Evolutionary conservation across 2,888 invertebrate species (phyloP).

Genomic region (Erebia palarica): DNA sequence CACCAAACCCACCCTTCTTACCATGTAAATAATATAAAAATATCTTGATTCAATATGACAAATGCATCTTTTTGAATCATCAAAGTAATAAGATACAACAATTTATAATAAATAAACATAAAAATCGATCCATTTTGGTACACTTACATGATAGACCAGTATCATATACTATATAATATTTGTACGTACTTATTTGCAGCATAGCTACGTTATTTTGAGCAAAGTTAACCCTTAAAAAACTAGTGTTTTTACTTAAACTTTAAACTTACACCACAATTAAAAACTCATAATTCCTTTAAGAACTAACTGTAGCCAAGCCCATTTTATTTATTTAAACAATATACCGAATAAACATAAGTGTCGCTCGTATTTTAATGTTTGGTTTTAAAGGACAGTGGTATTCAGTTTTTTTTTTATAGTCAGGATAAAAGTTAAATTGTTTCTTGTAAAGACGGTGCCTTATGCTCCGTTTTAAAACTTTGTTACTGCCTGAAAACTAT

Average conservation of each 20-base stretch:
- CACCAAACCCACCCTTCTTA: slow-evolving; percentile 5
- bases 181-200: no score
- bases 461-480: no score
- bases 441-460: no score
- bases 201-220: no score
- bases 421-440: no score
- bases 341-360: no score
- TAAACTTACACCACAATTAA: not conserved
- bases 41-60: not conserved
- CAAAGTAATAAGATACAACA: not conserved
- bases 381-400: no score
- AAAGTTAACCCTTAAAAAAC: not conserved
- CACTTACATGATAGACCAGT: not conserved
- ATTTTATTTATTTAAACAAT: no score
- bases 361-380: no score
- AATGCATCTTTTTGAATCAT: not conserved
- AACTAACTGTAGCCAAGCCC: not conserved
- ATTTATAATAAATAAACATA: not conserved
- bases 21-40: not conserved
- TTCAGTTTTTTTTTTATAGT: no score
- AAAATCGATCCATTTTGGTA: not conserved
- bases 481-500: no score
- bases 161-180: not conserved
- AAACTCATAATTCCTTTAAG: not conserved
- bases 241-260: no score